Base-by-base conservation (phyloP, 2,113 vertebrate species). In the Peromyscus leucopus region DNA sequence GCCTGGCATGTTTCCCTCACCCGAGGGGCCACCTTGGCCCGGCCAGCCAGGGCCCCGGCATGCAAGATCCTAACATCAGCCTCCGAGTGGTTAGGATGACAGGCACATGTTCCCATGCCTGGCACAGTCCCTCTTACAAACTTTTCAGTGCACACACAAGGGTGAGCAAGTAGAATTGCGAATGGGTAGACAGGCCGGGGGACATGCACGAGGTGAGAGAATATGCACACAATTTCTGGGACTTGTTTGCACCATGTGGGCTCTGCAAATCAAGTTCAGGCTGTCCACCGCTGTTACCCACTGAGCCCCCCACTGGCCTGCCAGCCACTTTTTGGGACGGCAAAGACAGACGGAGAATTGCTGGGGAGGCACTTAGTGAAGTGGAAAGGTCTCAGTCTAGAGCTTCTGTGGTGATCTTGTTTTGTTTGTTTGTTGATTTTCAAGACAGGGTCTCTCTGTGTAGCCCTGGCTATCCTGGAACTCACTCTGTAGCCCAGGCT, bases 331-430 rank as follows among this genome's bases (percentile, higher is more conserved):
- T 76, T 46, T 17, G 1, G 8, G 74, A 36, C 11, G 48, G 72
- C 39, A 33, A 63, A 51, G 10, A 69, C 5, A 10, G 28, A 36
- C 0, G 0, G 3, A 15, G 21, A 71, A 31, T 46, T 16, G 33
- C 72, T 4, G 16, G 31, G 6, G 46, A 7, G 46, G 83, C 19
- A 11, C 61, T 39, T 1, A n/a, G 48, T 69, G 55, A 63, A 71
- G 36, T 1, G 36, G 63, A 55, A 19, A 46, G 28, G 55, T 10
- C 55, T 42, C 46, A 21, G 24, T 36, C 61, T 71, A 61, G 11
- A 79, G 63, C 16, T 39, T 79, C 83, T 16, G 5, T 42, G 33
- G 67, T 71, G 69, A 31, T 65, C 26, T 28, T 28, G 69, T 69
- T 33, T 16, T 10, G 63, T 65, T 65, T 65, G 61, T 63, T 63